Conservation (phyloP, 2,797 vertebrate species). For the Odontamblyopus rebecca region DNA sequence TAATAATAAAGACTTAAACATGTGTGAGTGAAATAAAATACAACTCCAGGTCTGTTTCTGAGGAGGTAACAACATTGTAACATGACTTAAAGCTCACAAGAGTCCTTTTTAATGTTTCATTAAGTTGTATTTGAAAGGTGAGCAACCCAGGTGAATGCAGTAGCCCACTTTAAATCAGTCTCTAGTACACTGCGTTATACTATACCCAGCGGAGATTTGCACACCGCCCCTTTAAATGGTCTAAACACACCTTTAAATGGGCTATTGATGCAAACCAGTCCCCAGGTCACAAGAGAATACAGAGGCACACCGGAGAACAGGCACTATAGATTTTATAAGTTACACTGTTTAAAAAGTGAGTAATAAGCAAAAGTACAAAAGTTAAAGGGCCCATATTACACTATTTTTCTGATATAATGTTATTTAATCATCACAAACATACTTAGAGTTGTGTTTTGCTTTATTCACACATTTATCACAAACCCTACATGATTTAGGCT, state of each 20-base stretch:
- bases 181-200: not conserved
- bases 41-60: too few species aligned
- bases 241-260: slow-evolving; percentile 5
- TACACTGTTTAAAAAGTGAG: slow-evolving; percentile 4
- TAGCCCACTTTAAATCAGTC: not conserved
- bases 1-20: too few species aligned
- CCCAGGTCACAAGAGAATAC: not conserved
- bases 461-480: too few species aligned
- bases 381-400: not conserved
- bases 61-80: too few species aligned
- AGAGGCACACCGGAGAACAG: not conserved
- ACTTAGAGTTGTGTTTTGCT: too few species aligned
- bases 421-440: too few species aligned
- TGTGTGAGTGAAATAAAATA: too few species aligned
- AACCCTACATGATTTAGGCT: too few species aligned
- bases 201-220: not conserved
- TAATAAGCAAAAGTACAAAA: not conserved
- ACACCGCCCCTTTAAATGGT: not conserved
- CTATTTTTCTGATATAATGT: too few species aligned
- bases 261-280: slow-evolving; percentile 5
- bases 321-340: slow-evolving; percentile 1
- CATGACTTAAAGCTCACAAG: too few species aligned
- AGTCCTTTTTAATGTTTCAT: not conserved
- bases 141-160: not conserved
- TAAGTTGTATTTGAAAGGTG: not conserved